Evolutionary conservation across 37 sponge, comb jelly and placozoan species (phyloP), one percentile per base, ranked within the genome.

Genomic region (Amphimedon queenslandica): DNA sequence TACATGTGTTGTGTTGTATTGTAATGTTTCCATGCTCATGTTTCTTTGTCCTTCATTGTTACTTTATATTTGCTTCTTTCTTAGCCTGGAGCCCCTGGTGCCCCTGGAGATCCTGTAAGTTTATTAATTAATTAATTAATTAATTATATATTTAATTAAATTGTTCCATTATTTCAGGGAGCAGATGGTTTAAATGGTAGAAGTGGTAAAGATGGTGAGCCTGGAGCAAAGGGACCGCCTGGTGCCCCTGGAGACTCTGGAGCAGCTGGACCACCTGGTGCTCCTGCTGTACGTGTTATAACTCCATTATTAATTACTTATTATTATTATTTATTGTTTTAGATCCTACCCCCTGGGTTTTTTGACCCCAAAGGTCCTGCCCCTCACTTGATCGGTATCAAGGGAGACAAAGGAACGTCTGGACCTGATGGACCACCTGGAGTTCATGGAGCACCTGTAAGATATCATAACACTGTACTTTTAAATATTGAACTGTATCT

Each of bases 211-310:
- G 61, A 67, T 81, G 81, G 81, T 47, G 21, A 35, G 5, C 23
- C 2, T 37, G 81, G 81, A 37, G 20, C 66, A 51, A 55, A 81
- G 69, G 88, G 80, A 30, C 47, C 56, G 2, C 38, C 42, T 36
- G 84, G 84, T 11, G 58, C 58, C 1, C 36, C 60, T 4, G 84
- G 90, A n/a, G 66, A 78, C 39, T 60, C 57, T 37, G 90, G 90
- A 36, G 60, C 66, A 70, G 51, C 84, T 35, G 90, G 90, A 30
- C 60, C 70, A 4, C 77, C 69, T 35, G 90, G 90, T 58, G 29
- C 42, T 35, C 85, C 74, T 27, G 85, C 80, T 47, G 80, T 79
- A 58, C 37, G 64, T 58, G 42, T 33, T 56, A 25, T 28, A 60
- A 3, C 28, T 60, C 28, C 40, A 55, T 1, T 13, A 55, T 41